Base-by-base conservation (phyloP, 2,888 invertebrate genomes). In the Electrophaes corylata region DNA sequence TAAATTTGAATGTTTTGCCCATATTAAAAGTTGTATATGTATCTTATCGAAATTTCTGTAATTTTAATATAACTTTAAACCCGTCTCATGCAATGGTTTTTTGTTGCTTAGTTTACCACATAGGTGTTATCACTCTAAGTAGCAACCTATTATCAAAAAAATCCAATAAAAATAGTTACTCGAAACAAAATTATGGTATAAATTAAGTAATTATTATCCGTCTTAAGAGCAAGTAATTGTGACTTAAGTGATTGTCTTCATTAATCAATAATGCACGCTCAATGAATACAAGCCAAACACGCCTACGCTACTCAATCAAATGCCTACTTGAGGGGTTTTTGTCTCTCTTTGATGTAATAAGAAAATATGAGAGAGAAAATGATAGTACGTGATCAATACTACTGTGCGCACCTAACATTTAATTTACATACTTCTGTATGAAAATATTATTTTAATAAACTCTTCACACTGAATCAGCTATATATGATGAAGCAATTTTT, bases 201-300 rank as follows among this genome's bases (percentile, higher is more conserved):
- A 70, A 70, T 62, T 66, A 62, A 57, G 63, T 71, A 72, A 78
- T 81, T 73, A 70, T 71, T 76, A 73, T 72, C 70, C 70, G 70
- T 76, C 72, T 72, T 57, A 63, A 70, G 51, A 68, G 68, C 66
- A 70, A 69, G 20, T 76, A 73, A 79, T 76, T 70, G 70, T 64
- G 67, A 68, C 67, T 65, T 75, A 74, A 79, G 73, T 79, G 73
- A 82, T 81, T 75, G 68, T 69, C 62, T 64, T 75, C 73, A 81
- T 81, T 78, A 79, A 82, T 80, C 74, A 76, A 76, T 76, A 79
- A 82, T 78, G 81, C 78, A 71, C 72, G 76, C 75, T 79, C 73
- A 73, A 74, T 78, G 75, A 75, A 71, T 72, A 74, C 71, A 70
- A 51, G 18, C 71, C 65, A 65, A 70, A 60, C 60, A 69, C 73